Evolutionary conservation across 2,113 vertebrate genomes (phyloP).

Genomic region (Ovis aries): ARS-UI_Ramb_v3.0 NC_056054.1:101942001-101942500

Average conservation of each 20-base stretch:
- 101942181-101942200: not conserved
- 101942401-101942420: not conserved
- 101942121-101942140: not conserved
- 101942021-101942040: constrained; percentile 34
- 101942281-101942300: not conserved
- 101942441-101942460: not conserved
- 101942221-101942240: not conserved
- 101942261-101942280: not conserved
- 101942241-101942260: not conserved
- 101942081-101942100: not conserved
- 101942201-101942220: not conserved
- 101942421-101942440: not conserved
- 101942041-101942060: not conserved
- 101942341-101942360: not conserved
- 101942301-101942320: not conserved
- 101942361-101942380: not conserved
- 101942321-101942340: not conserved
- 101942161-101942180: not conserved
- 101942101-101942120: not conserved
- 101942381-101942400: constrained; percentile 9
- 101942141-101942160: not conserved
- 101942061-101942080: not conserved
- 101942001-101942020: constrained; percentile 51
- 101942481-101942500: not conserved
- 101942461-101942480: not conserved